Conservation (phyloP, 2,797 vertebrate genomes). For the Chaetodon trifasciatus region DNA sequence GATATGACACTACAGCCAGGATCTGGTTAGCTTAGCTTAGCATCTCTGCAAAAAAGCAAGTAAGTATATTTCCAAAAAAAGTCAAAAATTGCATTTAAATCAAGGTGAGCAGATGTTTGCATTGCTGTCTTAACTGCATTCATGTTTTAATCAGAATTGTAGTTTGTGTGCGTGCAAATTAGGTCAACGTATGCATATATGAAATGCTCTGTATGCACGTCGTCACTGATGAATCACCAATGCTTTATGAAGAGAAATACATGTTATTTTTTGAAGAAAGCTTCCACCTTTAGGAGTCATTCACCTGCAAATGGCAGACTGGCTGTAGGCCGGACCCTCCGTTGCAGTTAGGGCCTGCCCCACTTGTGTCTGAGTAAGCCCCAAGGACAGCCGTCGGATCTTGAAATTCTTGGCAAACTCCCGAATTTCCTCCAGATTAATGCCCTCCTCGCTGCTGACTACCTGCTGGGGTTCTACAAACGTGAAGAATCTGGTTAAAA, state of each 20-base stretch:
- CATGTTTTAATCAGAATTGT: not conserved
- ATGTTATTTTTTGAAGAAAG: not conserved
- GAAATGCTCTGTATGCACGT: not conserved
- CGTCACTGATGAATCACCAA: no score
- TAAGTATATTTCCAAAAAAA: not conserved
- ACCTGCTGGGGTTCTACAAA: slow-evolving; percentile 89
- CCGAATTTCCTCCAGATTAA: slow-evolving; percentile 98
- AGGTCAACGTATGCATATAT: not conserved
- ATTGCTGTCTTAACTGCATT: not conserved
- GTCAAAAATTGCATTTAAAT: not conserved
- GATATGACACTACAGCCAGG: not conserved
- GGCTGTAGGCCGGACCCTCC: slow-evolving; percentile 97
- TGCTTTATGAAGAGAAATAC: not conserved
- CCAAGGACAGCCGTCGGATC: slow-evolving; percentile 95
- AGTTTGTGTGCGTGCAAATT: not conserved
- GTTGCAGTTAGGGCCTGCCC: slow-evolving; percentile 97
- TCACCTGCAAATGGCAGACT: slow-evolving; percentile 98
- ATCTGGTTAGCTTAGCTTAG: not conserved
- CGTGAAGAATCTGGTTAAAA: slow-evolving; percentile 59
- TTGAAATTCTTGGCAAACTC: slow-evolving; percentile 99
- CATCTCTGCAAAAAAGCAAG: not conserved
- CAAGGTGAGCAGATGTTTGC: not conserved
- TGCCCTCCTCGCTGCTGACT: slow-evolving; percentile 90
- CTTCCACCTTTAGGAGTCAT: slow-evolving; percentile 4
- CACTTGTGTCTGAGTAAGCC: slow-evolving; percentile 98